Conservation (phyloP, 2,113 vertebrate genomes). For the Stomatorhinus ivindoensis region DNA sequence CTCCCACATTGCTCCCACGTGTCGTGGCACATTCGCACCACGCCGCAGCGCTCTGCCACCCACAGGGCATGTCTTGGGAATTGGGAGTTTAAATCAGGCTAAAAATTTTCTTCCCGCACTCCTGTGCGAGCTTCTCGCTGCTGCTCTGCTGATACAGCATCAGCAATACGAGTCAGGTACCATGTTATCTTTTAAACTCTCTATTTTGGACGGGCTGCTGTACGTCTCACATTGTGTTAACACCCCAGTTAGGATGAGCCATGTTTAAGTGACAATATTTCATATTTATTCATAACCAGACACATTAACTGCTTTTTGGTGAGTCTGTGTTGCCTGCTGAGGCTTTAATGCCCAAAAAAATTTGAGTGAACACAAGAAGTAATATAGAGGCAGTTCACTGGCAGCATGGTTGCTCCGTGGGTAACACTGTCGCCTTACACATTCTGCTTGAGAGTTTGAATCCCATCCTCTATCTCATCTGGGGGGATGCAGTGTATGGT, state of each 20-base stretch:
- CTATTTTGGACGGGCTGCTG: background rate
- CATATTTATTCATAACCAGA: background rate
- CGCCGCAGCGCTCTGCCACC: background rate
- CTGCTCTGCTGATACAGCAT: background rate
- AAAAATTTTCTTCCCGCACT: background rate
- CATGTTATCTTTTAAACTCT: background rate
- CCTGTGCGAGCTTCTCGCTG: background rate
- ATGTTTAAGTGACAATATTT: background rate
- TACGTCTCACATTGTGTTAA: background rate
- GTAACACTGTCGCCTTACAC: background rate
- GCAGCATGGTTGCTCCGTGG: background rate
- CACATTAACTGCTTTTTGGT: background rate
- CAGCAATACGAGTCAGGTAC: background rate
- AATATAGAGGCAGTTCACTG: background rate
- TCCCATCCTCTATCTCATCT: background rate
- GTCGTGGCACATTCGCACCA: background rate
- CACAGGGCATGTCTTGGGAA: conserved; percentile 5
- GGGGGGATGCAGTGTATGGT: background rate
- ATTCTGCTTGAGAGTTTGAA: background rate
- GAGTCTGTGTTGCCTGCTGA: background rate
- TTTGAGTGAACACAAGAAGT: background rate
- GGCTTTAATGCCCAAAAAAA: background rate
- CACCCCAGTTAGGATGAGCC: background rate
- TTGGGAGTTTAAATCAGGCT: background rate
- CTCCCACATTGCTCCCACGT: background rate